Evolutionary conservation across 2,888 invertebrate species (phyloP).

Genomic region (Acronicta leporina): DNA sequence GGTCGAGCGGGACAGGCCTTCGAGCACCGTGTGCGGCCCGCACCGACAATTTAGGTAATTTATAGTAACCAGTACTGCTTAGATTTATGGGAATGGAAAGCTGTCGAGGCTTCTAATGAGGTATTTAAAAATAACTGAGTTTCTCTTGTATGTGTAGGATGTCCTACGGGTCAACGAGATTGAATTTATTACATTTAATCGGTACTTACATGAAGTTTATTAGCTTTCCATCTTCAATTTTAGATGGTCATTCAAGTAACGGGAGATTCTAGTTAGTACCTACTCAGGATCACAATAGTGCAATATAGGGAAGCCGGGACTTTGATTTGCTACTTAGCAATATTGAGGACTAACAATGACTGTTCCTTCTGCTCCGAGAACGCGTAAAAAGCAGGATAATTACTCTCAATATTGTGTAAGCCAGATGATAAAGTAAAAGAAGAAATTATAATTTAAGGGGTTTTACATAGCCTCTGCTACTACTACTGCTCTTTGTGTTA

Average conservation of each 20-base stretch:
- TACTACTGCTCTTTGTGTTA: too few relatives aligned
- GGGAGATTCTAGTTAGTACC: not conserved
- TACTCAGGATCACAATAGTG: too few relatives aligned
- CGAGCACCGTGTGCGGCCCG: constrained; percentile 57
- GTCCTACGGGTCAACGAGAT: constrained; percentile 14
- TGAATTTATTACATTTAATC: not conserved
- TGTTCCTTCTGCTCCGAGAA: too few relatives aligned
- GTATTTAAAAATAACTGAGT: constrained; percentile 49
- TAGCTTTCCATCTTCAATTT: not conserved
- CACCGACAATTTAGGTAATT: constrained; percentile 63
- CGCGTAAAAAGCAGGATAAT: too few relatives aligned
- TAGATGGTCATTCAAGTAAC: not conserved
- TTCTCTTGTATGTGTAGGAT: constrained; percentile 33
- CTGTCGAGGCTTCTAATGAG: constrained; percentile 48
- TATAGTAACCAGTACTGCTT: constrained; percentile 49
- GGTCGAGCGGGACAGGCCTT: constrained; percentile 43
- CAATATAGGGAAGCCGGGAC: too few relatives aligned
- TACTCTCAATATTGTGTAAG: too few relatives aligned
- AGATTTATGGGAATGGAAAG: constrained; percentile 56
- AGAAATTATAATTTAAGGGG: too few relatives aligned
- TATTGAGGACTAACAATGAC: too few relatives aligned
- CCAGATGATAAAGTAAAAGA: too few relatives aligned
- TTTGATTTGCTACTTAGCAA: too few relatives aligned
- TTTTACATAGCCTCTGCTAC: too few relatives aligned
- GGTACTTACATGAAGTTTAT: not conserved